phyloP scores from a whole-genome alignment of 1,140 invertebrate species.

The Arctopsyche grandis region DNA sequence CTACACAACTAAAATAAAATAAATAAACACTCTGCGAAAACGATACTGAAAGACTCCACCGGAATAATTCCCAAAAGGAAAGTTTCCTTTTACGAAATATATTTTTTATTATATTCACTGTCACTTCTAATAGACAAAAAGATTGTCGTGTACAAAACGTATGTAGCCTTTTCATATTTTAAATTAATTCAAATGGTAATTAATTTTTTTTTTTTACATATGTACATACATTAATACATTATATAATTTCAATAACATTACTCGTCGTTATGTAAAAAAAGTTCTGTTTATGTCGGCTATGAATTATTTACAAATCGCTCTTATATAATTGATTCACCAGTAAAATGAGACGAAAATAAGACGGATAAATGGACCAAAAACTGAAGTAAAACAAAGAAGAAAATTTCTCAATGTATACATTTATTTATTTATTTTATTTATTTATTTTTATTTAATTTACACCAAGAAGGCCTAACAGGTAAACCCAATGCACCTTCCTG shows the following conservation, averaged over 20 bases:
- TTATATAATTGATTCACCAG: neutral
- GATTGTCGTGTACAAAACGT: too few species aligned
- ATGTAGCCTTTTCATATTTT: too few species aligned
- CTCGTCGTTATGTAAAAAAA: neutral
- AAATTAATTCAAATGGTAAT: too few species aligned
- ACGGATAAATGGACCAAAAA: neutral
- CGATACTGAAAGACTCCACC: neutral
- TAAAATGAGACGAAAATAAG: neutral
- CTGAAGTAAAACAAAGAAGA: neutral
- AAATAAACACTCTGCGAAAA: neutral
- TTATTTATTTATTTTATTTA: too few species aligned
- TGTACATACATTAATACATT: neutral
- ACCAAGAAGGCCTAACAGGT: too few species aligned
- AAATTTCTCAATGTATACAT: neutral
- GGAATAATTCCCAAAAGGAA: neutral
- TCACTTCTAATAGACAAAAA: too few species aligned
- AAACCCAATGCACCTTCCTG: too few species aligned
- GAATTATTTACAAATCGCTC: neutral
- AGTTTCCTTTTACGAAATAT: neutral
- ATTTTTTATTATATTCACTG: too few species aligned
- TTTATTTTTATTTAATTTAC: too few species aligned
- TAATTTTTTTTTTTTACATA: too few species aligned
- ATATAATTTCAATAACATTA: neutral
- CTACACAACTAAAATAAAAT: neutral
- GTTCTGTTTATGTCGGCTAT: neutral